A percentile compares a stretch with the other conserved stretches of the same genome.
phyloP scores from a whole-genome alignment of 2,888 invertebrate genomes.

The Scaptomyza cyrtandrae region DNA sequence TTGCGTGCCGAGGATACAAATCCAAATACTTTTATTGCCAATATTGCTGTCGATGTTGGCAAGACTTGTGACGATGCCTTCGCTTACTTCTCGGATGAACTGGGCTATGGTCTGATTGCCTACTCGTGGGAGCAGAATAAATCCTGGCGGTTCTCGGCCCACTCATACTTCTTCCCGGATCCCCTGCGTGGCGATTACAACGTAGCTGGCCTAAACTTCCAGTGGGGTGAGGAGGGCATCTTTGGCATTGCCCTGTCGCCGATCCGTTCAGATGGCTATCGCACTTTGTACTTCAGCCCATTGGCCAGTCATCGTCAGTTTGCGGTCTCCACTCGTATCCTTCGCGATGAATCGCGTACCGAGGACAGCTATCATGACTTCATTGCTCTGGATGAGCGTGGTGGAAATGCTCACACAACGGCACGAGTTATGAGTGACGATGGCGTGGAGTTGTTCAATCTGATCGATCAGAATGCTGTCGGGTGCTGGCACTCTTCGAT shows the following conservation, averaged over 20 bases:
- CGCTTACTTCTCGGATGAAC: slow-evolving; percentile 92
- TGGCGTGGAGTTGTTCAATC: slow-evolving; percentile 90
- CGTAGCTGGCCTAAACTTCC: slow-evolving; percentile 92
- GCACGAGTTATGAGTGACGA: slow-evolving; percentile 90
- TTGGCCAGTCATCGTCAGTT: slow-evolving; percentile 92
- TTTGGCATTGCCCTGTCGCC: slow-evolving; percentile 92
- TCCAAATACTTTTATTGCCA: slow-evolving; percentile 92
- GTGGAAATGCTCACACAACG: slow-evolving; percentile 89
- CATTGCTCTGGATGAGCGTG: slow-evolving; percentile 87
- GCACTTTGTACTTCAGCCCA: slow-evolving; percentile 91
- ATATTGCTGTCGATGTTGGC: slow-evolving; percentile 92
- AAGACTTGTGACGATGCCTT: slow-evolving; percentile 90
- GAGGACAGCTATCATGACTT: slow-evolving; percentile 90
- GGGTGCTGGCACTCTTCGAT: slow-evolving; percentile 92
- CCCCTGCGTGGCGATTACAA: slow-evolving; percentile 92
- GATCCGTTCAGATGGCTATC: slow-evolving; percentile 88
- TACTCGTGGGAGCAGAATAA: slow-evolving; percentile 91
- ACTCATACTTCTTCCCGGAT: slow-evolving; percentile 92
- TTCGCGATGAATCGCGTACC: slow-evolving; percentile 89
- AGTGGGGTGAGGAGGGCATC: slow-evolving; percentile 93
- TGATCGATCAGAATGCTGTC: slow-evolving; percentile 92
- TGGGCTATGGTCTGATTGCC: slow-evolving; percentile 92
- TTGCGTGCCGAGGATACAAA: slow-evolving; percentile 90
- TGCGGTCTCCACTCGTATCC: slow-evolving; percentile 90
- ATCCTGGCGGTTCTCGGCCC: slow-evolving; percentile 91